These are phyloP conservation scores for Drosophila anomelani DNA, from an alignment of 2,888 invertebrate species.

Conservation along the genomic window DNA sequence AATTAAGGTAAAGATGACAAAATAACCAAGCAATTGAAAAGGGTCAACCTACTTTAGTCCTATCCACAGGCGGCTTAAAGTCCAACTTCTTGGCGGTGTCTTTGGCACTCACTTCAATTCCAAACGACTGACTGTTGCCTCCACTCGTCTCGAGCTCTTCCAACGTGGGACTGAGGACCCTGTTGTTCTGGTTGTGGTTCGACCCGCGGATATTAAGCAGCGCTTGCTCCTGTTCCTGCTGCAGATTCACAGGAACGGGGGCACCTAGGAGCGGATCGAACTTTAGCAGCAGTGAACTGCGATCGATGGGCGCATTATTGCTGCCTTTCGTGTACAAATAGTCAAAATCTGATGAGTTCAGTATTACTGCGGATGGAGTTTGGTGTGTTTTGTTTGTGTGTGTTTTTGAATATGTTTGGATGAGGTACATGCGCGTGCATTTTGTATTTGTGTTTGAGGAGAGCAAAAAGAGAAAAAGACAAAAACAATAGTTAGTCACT, in stretches of 20 bases:
- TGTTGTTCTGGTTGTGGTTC: conserved; percentile 53
- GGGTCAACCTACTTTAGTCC: conserved; percentile 60
- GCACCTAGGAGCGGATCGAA: conserved; percentile 84
- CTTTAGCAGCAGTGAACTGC: conserved; percentile 83
- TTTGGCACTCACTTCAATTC: conserved; percentile 70
- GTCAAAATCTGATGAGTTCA: conserved; percentile 84
- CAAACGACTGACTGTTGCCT: conserved; percentile 76
- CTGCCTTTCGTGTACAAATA: conserved; percentile 84
- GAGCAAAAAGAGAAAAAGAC: conserved; percentile 46
- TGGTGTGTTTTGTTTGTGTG: conserved; percentile 22
- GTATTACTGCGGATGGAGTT: conserved; percentile 75
- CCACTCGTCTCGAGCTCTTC: conserved; percentile 82
- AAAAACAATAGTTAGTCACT: conserved; percentile 52
- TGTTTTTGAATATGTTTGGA: conserved; percentile 16
- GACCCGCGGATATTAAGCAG: conserved; percentile 57
- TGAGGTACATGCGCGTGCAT: conserved; percentile 60
- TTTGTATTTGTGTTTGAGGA: conserved; percentile 37
- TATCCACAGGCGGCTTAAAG: conserved; percentile 64
- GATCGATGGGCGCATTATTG: conserved; percentile 80
- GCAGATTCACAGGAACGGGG: conserved; percentile 80
- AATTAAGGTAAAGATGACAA: no score
- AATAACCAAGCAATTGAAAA: background rate
- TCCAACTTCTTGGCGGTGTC: conserved; percentile 46
- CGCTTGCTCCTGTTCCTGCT: conserved; percentile 60
- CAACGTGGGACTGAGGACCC: conserved; percentile 80